Base-by-base conservation (phyloP, 2,113 vertebrate genomes). In the Catagonus wagneri region DNA sequence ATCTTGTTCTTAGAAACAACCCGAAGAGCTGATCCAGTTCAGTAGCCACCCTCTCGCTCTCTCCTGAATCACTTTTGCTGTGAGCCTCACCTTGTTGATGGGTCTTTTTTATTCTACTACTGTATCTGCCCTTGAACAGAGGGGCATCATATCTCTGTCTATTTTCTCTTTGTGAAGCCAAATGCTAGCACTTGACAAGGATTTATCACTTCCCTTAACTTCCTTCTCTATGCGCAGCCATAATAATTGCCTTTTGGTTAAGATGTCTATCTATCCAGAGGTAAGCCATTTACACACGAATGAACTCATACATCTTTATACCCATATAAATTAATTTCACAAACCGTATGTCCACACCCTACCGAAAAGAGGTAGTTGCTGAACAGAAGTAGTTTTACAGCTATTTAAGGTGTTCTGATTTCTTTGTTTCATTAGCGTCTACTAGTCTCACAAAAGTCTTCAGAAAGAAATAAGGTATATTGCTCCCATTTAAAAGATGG, bases 361-460 rank as follows among this genome's bases (percentile, higher is more conserved):
- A 60, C 0, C n/a, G 19, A 72, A 80, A 85, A 65, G 22, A 63
- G 16, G 32, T 27, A 52, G 6, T 44, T 80, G 5, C 39, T 58
- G 14, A 71, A 17, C 12, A 34, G 34, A 29, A 7, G 2, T 19
- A 60, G 4, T 25, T 89, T 86, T 69, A n/a, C 34, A 58, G 12
- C 76, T 75, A 79, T 72, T 88, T 83, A 56, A 58, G 25, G 15
- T 71, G 19, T 0, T 76, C 76, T 83, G 1, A 44, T 17, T 50
- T 66, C 4, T 86, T 85, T 54, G n/a, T 39, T 92, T 92, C 14
- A 54, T 83, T 86, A 61, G 23, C 17, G 74, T 87, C 83, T 94
- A 29, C 11, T 87, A 52, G 27, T 71, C 23, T 89, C 56, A 81
- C 8, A 52, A 25, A 58, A 68, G 8, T 50, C 32, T 80, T 83